Conservation (phyloP, 2,888 invertebrate species). For the Caenorhabditis virilis region DNA sequence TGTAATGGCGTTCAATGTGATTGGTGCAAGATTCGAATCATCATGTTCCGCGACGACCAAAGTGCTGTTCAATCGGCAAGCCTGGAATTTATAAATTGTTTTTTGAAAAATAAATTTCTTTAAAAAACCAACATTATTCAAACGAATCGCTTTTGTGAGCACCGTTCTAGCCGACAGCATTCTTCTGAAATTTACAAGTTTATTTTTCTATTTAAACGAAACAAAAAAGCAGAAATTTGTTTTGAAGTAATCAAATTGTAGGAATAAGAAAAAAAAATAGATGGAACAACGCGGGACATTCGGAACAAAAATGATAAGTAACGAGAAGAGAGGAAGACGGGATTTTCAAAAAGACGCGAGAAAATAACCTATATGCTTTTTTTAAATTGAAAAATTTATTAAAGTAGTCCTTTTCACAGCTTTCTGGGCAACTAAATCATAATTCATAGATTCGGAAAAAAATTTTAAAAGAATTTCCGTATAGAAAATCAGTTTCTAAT, state of each 20-base stretch:
- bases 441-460: too few relatives aligned
- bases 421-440: too few relatives aligned
- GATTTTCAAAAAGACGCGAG: too few relatives aligned
- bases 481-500: too few relatives aligned
- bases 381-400: too few relatives aligned
- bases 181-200: constrained; percentile 8
- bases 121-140: constrained; percentile 5
- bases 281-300: not conserved
- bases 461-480: too few relatives aligned
- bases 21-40: constrained; percentile 82
- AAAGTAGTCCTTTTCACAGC: too few relatives aligned
- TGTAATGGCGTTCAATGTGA: constrained; percentile 87
- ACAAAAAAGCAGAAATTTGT: not conserved
- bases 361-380: too few relatives aligned
- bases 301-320: constrained; percentile 3
- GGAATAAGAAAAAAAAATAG: constrained; percentile 20
- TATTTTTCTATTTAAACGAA: not conserved
- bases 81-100: constrained; percentile 19
- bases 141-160: constrained; percentile 16
- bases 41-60: constrained; percentile 94
- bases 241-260: not conserved
- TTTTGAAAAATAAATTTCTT: not conserved
- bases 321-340: not conserved
- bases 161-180: constrained; percentile 33
- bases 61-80: constrained; percentile 75